Base-by-base conservation (phyloP, 2,888 invertebrate genomes). In the Eupeodes latifasciatus region DNA sequence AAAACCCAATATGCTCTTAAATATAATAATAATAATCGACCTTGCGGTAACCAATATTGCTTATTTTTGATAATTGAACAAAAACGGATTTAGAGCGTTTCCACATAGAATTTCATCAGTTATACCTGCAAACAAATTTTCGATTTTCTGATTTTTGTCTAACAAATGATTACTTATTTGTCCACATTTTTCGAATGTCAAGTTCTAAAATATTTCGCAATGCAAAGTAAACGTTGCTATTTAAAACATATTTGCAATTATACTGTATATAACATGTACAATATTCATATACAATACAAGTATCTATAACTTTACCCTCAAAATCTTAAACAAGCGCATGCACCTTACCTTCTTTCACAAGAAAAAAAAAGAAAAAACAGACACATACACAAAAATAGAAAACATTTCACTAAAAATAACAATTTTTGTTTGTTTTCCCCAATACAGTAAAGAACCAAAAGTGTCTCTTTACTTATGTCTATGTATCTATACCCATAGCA, bases 261-360 rank as follows among this genome's bases (percentile, higher is more conserved):
- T n/a, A 14, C 57, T 62, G 53, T 53, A 10, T 14, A 34, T 27
- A 57, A 27, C 7, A 27, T 27, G 27, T 27, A 27, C 1, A 2
- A 27, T 10, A 36, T 57, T 7, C 36, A 11, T 12, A 16, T 36
- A 5, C 16, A 40, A 44, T 55, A 64, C 19, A 55, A 47, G 27
- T 27, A 59, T 62, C n/a, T 57, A 9, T 27, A 57, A 57, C 34
- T 66, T 71, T 64, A 67, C 79, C 71, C 75, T 51, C 78, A 66
- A 66, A 1, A 4, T 49, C 1, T n/a, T 51, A n/a, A 14, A 14
- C 59, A 67, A 83, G 86, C 86, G 86, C 86, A 87, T 87, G 86
- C 86, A 87, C 83, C 79, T 83, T 87, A 44, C 79, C 74, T 44
- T 75, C 44, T 64, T 36, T 4, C 14, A 44, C 14, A 19, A 47